Evolutionary conservation across 2,888 invertebrate genomes (phyloP).

Genomic region (Machimus rusticus): DNA sequence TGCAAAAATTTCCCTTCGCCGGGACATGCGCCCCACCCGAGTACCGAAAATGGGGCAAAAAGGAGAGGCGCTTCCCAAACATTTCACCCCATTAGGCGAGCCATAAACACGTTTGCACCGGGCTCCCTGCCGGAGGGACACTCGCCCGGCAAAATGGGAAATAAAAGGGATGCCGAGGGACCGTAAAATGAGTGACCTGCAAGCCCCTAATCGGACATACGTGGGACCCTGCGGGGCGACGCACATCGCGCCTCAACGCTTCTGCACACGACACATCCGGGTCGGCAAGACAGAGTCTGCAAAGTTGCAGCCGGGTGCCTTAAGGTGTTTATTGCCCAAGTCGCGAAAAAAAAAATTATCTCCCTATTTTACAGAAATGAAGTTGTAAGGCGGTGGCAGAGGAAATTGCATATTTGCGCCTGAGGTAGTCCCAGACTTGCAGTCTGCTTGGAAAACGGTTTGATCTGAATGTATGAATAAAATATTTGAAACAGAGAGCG

Average conservation of each 20-base stretch:
- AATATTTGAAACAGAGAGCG: neutral
- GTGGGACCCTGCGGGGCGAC: neutral
- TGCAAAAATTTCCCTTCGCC: neutral
- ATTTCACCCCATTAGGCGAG: constrained; percentile 18
- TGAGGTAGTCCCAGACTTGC: neutral
- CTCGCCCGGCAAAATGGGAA: neutral
- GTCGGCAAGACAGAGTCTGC: neutral
- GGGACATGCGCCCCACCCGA: neutral
- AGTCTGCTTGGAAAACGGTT: constrained; percentile 4
- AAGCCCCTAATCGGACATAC: neutral
- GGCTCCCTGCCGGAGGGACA: neutral
- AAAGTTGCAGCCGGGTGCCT: neutral
- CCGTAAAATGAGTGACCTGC: constrained; percentile 5
- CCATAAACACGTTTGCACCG: constrained; percentile 31
- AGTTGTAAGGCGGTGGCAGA: constrained; percentile 3
- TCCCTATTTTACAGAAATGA: neutral
- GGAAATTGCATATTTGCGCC: constrained; percentile 36
- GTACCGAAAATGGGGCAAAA: neutral
- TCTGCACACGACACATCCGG: neutral
- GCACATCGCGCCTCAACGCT: neutral
- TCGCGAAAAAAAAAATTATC: neutral
- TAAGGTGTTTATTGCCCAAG: neutral
- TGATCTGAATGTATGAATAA: constrained; percentile 33
- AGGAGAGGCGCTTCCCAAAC: neutral
- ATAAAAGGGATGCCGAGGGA: neutral